phyloP scores from a whole-genome alignment of 2,888 invertebrate genomes.

The Phyllotreta cruciferae region DNA sequence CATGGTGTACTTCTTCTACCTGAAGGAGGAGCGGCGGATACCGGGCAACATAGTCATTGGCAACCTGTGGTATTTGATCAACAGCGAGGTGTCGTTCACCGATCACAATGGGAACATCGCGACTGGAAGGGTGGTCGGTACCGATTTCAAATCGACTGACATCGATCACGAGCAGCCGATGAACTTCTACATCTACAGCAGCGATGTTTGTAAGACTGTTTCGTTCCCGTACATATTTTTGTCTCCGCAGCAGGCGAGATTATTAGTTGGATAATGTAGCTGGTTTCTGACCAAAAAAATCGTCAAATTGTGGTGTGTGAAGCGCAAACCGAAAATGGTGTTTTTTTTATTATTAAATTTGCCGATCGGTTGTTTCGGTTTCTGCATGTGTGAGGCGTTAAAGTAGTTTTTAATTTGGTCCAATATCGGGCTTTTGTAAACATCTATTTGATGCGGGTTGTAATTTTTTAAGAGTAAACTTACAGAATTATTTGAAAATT shows the following conservation, averaged over 20 bases:
- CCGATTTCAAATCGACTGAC: constrained; percentile 20
- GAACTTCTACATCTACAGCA: constrained; percentile 24
- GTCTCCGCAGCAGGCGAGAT: constrained; percentile 18
- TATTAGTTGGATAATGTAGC: constrained; percentile 9
- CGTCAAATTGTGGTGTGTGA: no score
- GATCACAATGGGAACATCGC: constrained; percentile 21
- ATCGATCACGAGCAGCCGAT: constrained; percentile 19
- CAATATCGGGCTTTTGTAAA: no score
- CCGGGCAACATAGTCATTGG: constrained; percentile 25
- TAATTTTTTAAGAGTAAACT: no score
- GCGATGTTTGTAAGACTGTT: constrained; percentile 17
- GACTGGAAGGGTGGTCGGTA: constrained; percentile 21
- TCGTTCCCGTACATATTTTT: constrained; percentile 27
- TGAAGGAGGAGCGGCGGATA: constrained; percentile 27
- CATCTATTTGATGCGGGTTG: no score
- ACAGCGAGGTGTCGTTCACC: constrained; percentile 21
- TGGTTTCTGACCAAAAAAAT: no score
- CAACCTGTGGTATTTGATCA: constrained; percentile 16
- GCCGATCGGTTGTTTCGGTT: no score
- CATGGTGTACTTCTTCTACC: constrained; percentile 28
- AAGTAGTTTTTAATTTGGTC: no score
- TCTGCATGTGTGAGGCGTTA: no score
- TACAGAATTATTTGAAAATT: no score
- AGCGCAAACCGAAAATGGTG: no score
- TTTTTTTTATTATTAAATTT: no score